Evolutionary conservation across 1,140 invertebrate genomes (phyloP).

Genomic region (Carposina sasakii): DNA sequence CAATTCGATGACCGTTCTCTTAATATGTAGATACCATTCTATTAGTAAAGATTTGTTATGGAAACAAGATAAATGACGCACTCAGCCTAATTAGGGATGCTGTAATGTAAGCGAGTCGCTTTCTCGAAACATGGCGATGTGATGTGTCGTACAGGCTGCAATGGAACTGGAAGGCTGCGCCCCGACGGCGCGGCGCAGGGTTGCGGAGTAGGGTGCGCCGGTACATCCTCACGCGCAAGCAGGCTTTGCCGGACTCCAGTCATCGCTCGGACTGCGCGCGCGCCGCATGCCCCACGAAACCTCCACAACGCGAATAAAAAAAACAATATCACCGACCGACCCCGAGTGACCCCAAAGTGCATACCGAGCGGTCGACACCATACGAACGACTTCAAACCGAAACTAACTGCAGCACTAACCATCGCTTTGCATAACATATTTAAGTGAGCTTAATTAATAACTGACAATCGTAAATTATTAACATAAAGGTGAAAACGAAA

Average conservation of each 20-base stretch:
- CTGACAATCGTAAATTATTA: slow-evolving; percentile 26
- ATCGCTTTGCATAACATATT: slow-evolving; percentile 43
- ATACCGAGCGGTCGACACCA: slow-evolving; percentile 43
- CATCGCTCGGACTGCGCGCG: slow-evolving; percentile 48
- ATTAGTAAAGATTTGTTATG: too few species aligned
- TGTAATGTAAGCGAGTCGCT: slow-evolving; percentile 20
- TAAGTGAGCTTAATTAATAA: slow-evolving; percentile 50
- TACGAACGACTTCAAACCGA: slow-evolving; percentile 46
- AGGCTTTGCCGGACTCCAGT: slow-evolving; percentile 31
- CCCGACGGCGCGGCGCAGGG: background rate
- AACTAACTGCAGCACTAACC: slow-evolving; percentile 35
- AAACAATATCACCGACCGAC: slow-evolving; percentile 38
- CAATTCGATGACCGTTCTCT: too few species aligned
- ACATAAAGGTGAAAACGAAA: slow-evolving; percentile 36
- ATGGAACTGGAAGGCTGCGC: too few species aligned
- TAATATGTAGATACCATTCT: too few species aligned
- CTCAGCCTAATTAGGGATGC: slow-evolving; percentile 32
- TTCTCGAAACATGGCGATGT: slow-evolving; percentile 36
- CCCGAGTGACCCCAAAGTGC: slow-evolving; percentile 55
- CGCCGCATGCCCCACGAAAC: slow-evolving; percentile 31
- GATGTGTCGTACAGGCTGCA: too few species aligned
- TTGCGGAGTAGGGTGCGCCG: too few species aligned
- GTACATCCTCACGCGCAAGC: background rate
- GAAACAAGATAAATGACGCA: slow-evolving; percentile 37
- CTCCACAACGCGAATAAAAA: slow-evolving; percentile 21